Evolutionary conservation across 2,888 invertebrate species (phyloP).

Genomic region (Eristalis tenax): DNA sequence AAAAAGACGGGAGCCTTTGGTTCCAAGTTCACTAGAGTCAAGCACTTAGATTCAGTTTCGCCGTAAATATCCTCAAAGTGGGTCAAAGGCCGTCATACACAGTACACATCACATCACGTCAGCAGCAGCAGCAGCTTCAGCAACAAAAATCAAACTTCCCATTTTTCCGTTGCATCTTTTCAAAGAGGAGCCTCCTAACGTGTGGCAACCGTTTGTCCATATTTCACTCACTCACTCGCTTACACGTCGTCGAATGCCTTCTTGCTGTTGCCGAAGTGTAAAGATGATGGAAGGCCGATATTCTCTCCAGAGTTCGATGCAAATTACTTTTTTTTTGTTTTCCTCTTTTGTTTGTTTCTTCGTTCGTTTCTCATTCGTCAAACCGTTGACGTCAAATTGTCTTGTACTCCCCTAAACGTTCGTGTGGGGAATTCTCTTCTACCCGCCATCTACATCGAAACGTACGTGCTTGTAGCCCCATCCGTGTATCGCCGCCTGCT

Average conservation of each 20-base stretch:
- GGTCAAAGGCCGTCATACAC: not conserved
- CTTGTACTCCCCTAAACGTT: conserved; percentile 4
- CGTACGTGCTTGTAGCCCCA: not conserved
- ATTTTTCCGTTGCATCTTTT: not conserved
- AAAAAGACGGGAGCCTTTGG: not conserved
- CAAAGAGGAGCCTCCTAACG: not conserved
- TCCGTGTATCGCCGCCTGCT: conserved; percentile 7
- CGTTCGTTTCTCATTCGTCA: conserved; percentile 1
- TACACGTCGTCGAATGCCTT: not conserved
- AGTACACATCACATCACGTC: not conserved
- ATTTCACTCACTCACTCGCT: conserved; percentile 5
- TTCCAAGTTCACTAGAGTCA: not conserved
- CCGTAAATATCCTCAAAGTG: not conserved
- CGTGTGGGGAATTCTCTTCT: not conserved
- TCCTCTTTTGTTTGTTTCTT: not conserved
- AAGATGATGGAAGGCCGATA: not conserved
- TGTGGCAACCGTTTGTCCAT: not conserved
- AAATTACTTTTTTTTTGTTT: not conserved
- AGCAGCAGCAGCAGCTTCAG: not conserved
- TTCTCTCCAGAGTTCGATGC: not conserved
- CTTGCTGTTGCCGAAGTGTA: not conserved
- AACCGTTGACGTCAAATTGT: conserved; percentile 24
- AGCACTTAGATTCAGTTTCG: not conserved
- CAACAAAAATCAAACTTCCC: not conserved
- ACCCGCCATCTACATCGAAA: not conserved